Conservation (phyloP, 1,140 invertebrate species). For the Prorops nasuta region DNA sequence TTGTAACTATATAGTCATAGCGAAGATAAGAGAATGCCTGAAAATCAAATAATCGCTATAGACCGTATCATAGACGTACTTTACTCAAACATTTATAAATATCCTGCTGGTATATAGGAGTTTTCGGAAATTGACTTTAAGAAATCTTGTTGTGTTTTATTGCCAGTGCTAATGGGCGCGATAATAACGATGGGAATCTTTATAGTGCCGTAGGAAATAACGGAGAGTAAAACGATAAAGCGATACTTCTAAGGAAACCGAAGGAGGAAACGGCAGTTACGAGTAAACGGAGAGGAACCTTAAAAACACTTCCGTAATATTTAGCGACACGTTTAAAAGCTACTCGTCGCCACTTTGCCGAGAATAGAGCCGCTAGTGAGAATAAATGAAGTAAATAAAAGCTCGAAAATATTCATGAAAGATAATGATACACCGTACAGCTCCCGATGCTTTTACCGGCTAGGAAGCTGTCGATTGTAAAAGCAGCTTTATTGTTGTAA, state of each 20-base stretch:
- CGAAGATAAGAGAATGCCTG: no score
- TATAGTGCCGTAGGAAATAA: conserved; percentile 23
- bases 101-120: no score
- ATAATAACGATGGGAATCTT: conserved; percentile 30
- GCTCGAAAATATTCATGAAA: conserved; percentile 26
- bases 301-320: conserved; percentile 34
- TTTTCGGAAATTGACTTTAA: no score
- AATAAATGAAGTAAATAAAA: conserved; percentile 23
- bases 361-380: no score
- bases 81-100: no score
- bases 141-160: no score
- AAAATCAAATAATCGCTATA: no score
- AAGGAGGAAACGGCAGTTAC: conserved; percentile 1
- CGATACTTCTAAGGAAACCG: not conserved
- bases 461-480: not conserved
- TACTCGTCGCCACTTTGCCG: not conserved
- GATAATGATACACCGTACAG: no score
- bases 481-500: conserved; percentile 17
- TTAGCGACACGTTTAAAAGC: conserved; percentile 27
- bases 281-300: conserved; percentile 22
- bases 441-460: not conserved
- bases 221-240: conserved; percentile 28
- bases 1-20: no score
- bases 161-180: conserved; percentile 12
- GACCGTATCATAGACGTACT: no score